Conservation (phyloP, 2,113 vertebrate genomes). For the Eulemur rufifrons region DNA sequence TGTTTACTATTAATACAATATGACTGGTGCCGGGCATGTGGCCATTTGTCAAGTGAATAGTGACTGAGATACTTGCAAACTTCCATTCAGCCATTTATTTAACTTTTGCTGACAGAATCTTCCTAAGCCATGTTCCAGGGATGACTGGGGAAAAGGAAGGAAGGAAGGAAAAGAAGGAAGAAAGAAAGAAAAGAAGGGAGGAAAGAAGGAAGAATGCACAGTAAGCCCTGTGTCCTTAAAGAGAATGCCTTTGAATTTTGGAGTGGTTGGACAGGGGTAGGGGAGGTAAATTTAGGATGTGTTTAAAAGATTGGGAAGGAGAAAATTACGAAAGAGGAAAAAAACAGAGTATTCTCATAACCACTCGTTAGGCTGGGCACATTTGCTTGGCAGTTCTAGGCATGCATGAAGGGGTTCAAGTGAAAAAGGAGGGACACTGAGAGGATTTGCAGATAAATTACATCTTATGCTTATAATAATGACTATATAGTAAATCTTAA, state of each 20-base stretch:
- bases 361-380: not conserved
- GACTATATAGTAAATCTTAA: constrained; percentile 22
- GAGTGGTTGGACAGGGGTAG: not conserved
- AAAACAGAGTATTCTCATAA: not conserved
- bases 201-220: not conserved
- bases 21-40: not conserved
- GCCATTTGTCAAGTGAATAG: not conserved
- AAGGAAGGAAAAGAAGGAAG: not conserved
- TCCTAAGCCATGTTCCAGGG: not conserved
- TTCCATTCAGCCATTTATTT: not conserved
- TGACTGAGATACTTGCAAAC: not conserved
- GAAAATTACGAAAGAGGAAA: not conserved
- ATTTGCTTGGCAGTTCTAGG: not conserved
- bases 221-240: not conserved
- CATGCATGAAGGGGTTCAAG: not conserved
- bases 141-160: no score
- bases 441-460: not conserved
- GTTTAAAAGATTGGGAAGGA: constrained; percentile 19
- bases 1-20: not conserved
- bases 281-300: not conserved
- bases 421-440: not conserved
- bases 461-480: not conserved
- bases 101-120: not conserved
- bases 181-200: not conserved
- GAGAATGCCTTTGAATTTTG: not conserved